Conservation (phyloP, 2,113 vertebrate genomes). For the Antechinus flavipes region DNA sequence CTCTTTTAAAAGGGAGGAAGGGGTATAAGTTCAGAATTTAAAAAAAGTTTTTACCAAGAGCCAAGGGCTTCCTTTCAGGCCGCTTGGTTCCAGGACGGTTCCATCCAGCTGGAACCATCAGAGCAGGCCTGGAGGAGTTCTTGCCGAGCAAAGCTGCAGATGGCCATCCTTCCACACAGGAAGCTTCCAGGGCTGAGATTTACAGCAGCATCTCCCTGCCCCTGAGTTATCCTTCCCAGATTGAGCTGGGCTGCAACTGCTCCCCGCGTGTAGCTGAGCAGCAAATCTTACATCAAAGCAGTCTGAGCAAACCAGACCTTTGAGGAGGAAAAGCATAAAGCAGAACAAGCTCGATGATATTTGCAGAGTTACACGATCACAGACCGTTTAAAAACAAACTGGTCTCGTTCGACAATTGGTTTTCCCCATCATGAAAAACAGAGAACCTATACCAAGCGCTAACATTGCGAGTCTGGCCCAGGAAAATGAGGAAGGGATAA, state of each 20-base stretch:
- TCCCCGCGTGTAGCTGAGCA: neutral
- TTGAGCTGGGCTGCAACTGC: neutral
- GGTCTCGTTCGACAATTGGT: neutral
- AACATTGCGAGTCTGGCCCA: neutral
- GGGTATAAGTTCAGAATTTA: neutral
- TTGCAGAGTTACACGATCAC: neutral
- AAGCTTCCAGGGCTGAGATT: neutral
- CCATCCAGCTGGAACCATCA: neutral
- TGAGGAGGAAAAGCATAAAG: neutral
- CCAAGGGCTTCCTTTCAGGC: constrained; percentile 13
- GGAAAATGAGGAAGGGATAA: neutral
- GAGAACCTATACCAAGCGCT: neutral
- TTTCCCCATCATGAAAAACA: neutral
- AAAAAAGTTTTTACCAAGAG: neutral
- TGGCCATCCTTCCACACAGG: neutral
- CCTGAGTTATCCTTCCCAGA: neutral
- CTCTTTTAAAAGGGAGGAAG: neutral
- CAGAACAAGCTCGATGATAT: neutral
- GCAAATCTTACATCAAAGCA: neutral
- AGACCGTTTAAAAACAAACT: constrained; percentile 9
- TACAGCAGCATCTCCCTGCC: neutral
- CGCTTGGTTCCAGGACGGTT: constrained; percentile 5
- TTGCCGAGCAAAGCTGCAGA: neutral
- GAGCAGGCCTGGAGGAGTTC: neutral
- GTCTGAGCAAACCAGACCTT: neutral